Base-by-base conservation (phyloP, 1,140 invertebrate genomes). In the Bombus superbus region DNA sequence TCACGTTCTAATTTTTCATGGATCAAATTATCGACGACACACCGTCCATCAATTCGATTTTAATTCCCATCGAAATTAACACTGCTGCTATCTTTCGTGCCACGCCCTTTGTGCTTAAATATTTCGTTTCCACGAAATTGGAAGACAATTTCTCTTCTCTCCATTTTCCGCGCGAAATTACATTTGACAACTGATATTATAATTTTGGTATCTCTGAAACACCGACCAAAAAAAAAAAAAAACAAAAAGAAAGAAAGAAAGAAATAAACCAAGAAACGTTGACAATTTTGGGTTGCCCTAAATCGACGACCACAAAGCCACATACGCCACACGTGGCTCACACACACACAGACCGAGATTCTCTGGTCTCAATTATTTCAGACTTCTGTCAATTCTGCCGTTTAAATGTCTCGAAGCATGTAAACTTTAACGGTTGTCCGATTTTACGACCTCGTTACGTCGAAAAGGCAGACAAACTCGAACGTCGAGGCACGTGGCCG, bases 1-100 rank as follows among this genome's bases (percentile, higher is more conserved):
- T 42, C 62, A 1, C 18, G 35, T 42, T 81, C 47, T 59, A 71
- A 62, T 73, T 83, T 83, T 83, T 76, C 18, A 47, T 75, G 42
- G 57, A 25, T 15, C 4, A 81, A 74, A 75, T 75, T 64, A 75
- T 28, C 44, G 25, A 53, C 10, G 44, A 47, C 71, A 73, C 71
- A 42, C 15, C n/a, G 28, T n/a, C 28, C 28, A 73, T 73, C 71
- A 42, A 47, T 22, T 73, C 42, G 13, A 40, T 44, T 73, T 73
- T 47, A 44, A 47, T 73, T 73, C 28, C 28, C 42, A n/a, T 44
- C 13, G 40, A 73, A 73, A 44, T 44, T 73, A 73, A 47, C 44
- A 32, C 3, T 42, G n/a, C 18, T 18, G 42, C 42, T 18, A 72
- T 72, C 40, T 32, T 44, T 4, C 1, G 8, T 3, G 28, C 38